A percentile compares a stretch with the other conserved stretches of the same genome.
phyloP scores from a whole-genome alignment of 2,797 vertebrate species.

The Hippopotamyrus pictus region DNA sequence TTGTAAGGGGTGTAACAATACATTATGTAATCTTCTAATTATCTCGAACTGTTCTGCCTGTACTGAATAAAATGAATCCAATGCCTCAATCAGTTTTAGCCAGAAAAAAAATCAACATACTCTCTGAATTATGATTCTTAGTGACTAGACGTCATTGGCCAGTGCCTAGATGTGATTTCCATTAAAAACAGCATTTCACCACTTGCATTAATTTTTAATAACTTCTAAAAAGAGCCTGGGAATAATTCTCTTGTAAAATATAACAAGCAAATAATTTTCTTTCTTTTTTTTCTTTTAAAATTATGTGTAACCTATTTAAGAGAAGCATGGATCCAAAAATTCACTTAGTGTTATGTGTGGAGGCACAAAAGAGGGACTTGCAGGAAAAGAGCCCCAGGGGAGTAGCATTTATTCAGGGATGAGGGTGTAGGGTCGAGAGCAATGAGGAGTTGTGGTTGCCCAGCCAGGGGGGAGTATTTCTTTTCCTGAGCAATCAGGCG shows the following conservation, averaged over 20 bases:
- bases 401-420: neutral
- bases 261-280: neutral
- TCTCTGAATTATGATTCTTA: neutral
- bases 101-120: neutral
- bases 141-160: neutral
- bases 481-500: neutral
- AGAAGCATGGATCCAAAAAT: neutral
- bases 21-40: neutral
- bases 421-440: neutral
- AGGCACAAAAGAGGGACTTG: neutral
- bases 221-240: neutral
- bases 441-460: neutral
- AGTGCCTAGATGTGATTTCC: neutral
- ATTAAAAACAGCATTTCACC: neutral
- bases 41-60: neutral
- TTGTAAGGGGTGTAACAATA: neutral
- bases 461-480: neutral
- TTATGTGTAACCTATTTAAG: neutral
- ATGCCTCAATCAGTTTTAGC: neutral
- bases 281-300: neutral
- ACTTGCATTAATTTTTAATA: neutral
- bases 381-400: neutral
- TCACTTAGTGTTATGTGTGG: neutral
- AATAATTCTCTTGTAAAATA: neutral
- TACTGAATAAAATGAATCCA: neutral